These are phyloP conservation scores for Aphyosemion australe DNA, from an alignment of 2,113 vertebrate species.

Conservation along the genomic window DNA sequence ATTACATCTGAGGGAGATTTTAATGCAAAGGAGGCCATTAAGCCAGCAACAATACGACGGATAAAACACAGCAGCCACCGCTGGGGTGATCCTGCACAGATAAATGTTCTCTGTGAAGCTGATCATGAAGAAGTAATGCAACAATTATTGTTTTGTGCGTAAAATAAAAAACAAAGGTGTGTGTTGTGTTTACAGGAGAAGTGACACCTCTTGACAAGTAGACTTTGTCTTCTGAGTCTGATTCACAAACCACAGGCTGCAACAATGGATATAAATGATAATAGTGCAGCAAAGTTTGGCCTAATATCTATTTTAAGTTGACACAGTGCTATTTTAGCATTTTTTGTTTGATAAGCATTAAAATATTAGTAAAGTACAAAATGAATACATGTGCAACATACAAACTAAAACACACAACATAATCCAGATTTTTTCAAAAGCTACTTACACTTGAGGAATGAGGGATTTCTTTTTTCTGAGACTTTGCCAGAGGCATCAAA, in stretches of 20 bases:
- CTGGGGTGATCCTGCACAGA: neutral
- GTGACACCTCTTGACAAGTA: no score
- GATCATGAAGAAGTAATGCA: neutral
- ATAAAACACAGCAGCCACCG: neutral
- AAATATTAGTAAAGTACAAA: neutral
- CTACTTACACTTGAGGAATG: neutral
- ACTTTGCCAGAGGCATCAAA: neutral
- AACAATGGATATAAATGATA: no score
- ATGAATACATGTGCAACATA: neutral
- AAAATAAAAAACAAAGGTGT: neutral
- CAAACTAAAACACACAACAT: neutral
- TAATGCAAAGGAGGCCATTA: conserved; percentile 26
- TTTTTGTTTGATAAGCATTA: no score
- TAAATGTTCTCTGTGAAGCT: conserved; percentile 27
- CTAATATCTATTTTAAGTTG: no score
- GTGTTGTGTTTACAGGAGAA: no score
- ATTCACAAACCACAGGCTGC: no score
- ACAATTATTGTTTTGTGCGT: neutral
- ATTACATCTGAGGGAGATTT: conserved; percentile 35
- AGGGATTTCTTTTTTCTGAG: neutral
- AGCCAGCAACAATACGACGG: neutral
- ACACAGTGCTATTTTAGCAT: no score
- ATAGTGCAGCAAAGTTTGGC: no score
- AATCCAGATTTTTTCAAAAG: neutral
- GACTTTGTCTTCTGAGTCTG: no score